Evolutionary conservation across 2,888 invertebrate genomes (phyloP).

Genomic region (Drosophila buzzatii): DNA sequence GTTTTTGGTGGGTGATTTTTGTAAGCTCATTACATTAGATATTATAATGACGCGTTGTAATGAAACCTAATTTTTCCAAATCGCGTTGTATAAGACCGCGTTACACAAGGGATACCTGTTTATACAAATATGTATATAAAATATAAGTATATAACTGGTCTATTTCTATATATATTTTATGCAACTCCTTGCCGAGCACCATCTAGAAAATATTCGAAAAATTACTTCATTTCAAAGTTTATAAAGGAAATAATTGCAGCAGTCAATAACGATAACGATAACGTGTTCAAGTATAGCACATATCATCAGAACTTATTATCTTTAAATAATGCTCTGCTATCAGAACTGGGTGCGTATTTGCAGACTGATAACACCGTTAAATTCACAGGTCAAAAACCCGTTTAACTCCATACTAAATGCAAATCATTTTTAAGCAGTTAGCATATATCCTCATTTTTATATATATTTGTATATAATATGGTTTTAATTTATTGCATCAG

Average conservation of each 20-base stretch:
- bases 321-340: neutral
- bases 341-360: neutral
- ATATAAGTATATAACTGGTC: neutral
- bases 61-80: too few relatives aligned
- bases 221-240: neutral
- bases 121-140: neutral
- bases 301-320: neutral
- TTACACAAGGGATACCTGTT: too few relatives aligned
- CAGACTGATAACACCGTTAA: neutral
- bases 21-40: too few relatives aligned
- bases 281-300: neutral
- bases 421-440: constrained; percentile 1
- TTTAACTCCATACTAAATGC: neutral
- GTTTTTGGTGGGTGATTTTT: too few relatives aligned
- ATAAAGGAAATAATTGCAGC: neutral
- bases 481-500: neutral
- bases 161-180: too few relatives aligned
- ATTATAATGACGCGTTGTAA: too few relatives aligned
- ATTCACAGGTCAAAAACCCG: constrained; percentile 10
- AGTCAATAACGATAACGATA: neutral
- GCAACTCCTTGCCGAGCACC: neutral
- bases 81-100: too few relatives aligned
- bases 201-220: neutral
- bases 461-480: neutral
- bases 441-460: constrained; percentile 5